phyloP scores from a whole-genome alignment of 2,113 vertebrate species.

The Aplodontia rufa region DNA sequence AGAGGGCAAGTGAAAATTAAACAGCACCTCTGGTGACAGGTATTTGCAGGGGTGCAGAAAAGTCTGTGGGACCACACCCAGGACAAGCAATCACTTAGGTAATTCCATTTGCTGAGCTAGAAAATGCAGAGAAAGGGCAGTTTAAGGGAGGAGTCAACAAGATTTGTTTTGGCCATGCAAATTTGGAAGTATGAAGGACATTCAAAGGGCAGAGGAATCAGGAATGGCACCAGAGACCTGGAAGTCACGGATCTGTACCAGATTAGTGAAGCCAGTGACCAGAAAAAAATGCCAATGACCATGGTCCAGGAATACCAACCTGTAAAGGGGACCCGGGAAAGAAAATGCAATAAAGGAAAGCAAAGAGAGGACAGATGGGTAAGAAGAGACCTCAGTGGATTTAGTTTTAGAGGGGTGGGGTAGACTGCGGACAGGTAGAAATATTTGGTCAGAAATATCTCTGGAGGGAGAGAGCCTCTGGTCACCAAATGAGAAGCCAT shows the following conservation, averaged over 20 bases:
- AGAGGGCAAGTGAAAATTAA: background rate
- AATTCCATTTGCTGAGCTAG: background rate
- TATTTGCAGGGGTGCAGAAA: background rate
- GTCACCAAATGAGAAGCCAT: background rate
- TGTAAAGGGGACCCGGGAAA: background rate
- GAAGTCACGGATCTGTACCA: background rate
- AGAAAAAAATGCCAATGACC: background rate
- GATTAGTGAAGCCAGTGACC: background rate
- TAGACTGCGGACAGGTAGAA: rapidly evolving
- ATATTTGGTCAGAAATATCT: background rate
- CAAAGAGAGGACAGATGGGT: background rate
- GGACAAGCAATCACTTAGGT: background rate
- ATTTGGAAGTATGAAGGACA: background rate
- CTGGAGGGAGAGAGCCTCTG: background rate
- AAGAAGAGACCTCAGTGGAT: background rate
- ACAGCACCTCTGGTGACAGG: background rate
- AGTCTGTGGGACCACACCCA: too few species aligned
- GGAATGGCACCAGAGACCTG: background rate
- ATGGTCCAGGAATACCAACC: background rate
- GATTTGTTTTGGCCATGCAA: background rate
- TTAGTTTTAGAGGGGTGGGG: background rate
- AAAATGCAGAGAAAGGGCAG: background rate
- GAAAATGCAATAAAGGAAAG: background rate
- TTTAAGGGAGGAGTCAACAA: background rate
- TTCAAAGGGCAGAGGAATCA: background rate